Evolutionary conservation across 2,888 invertebrate genomes (phyloP).

Genomic region (Acrobasis consociella): DNA sequence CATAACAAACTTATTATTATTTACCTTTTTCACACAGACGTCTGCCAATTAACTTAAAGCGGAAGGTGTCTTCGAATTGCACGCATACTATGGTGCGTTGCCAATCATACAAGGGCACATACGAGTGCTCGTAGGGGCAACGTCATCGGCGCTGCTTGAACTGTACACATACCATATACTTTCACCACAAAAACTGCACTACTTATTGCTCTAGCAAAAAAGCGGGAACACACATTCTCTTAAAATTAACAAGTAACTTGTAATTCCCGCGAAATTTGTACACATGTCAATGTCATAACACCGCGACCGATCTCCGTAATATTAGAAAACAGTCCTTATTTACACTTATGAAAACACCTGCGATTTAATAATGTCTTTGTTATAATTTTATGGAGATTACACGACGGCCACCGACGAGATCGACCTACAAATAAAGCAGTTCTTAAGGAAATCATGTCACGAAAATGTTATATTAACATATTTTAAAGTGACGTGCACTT

Average conservation of each 20-base stretch:
- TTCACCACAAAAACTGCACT: conserved; percentile 54
- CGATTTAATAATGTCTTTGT: conserved; percentile 31
- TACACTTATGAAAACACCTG: conserved; percentile 39
- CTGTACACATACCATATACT: conserved; percentile 55
- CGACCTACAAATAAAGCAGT: conserved; percentile 43
- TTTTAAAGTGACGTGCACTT: conserved; percentile 56
- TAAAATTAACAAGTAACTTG: conserved; percentile 41
- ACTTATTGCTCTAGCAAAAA: conserved; percentile 23
- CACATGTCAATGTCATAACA: conserved; percentile 64
- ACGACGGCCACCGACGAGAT: conserved; percentile 26
- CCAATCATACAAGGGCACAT: conserved; percentile 64
- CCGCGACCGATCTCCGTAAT: conserved; percentile 10
- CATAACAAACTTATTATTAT: conserved; percentile 14
- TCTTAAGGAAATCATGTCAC: conserved; percentile 39
- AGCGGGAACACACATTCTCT: conserved; percentile 1
- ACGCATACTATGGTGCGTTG: conserved; percentile 59
- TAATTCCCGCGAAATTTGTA: conserved; percentile 63
- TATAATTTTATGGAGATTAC: neutral
- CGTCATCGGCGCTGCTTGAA: conserved; percentile 48
- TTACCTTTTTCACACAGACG: conserved; percentile 28
- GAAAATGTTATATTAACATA: conserved; percentile 40
- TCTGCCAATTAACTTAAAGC: conserved; percentile 37
- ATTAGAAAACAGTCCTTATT: conserved; percentile 9
- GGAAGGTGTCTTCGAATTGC: conserved; percentile 57
- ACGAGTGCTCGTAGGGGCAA: conserved; percentile 49